Conservation (phyloP, 1,140 invertebrate species). For the Paralvinella palmiformis region DNA sequence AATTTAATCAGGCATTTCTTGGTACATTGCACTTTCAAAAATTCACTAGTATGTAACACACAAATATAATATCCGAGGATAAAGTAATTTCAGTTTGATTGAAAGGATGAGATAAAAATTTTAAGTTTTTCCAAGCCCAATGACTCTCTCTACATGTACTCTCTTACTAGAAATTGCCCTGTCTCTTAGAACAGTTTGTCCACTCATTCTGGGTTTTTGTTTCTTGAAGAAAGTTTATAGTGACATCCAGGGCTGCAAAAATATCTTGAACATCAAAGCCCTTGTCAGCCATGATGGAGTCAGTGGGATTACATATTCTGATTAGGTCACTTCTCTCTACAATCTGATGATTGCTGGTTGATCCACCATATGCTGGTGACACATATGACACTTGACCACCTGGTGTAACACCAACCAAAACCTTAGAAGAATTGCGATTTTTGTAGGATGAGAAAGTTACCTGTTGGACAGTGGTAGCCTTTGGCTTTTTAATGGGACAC, state of each 20-base stretch:
- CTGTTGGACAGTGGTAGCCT: constrained; percentile 16
- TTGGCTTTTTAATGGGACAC: constrained; percentile 20
- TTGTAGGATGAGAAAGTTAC: constrained; percentile 25
- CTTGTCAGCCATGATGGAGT: constrained; percentile 10
- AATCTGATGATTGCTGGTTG: constrained; percentile 3
- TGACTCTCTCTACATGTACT: constrained; percentile 8
- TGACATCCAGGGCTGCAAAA: constrained; percentile 2
- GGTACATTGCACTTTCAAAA: constrained; percentile 23
- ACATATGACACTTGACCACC: constrained; percentile 14
- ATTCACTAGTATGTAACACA: constrained; percentile 21
- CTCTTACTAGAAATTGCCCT: constrained; percentile 1
- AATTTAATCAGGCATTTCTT: background rate
- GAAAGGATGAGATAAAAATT: constrained; percentile 16
- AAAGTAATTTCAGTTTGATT: constrained; percentile 5
- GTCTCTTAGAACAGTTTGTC: constrained; percentile 8
- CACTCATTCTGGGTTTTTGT: constrained; percentile 7
- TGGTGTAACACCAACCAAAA: constrained; percentile 22
- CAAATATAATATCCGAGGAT: constrained; percentile 17
- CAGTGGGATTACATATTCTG: background rate
- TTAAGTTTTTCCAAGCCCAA: constrained; percentile 11
- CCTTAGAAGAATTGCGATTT: constrained; percentile 22
- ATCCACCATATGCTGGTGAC: constrained; percentile 4
- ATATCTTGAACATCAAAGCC: constrained; percentile 15
- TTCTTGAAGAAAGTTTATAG: constrained; percentile 5
- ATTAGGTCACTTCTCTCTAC: background rate